Base-by-base conservation (phyloP, 1,140 invertebrate species). In the Rhopalosiphum padi region DNA sequence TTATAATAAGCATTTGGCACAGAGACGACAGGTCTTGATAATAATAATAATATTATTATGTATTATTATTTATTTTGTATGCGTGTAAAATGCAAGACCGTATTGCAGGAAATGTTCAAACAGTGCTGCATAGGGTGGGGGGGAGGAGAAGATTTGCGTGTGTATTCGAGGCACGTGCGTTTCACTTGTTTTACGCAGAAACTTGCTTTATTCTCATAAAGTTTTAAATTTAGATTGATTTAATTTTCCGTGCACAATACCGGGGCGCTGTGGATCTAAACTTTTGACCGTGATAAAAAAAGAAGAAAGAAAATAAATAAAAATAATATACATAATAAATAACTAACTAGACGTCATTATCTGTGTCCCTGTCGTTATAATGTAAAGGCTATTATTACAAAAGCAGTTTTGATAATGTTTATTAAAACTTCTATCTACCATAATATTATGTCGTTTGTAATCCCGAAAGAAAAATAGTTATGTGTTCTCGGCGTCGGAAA, bases 171-270 rank as follows among this genome's bases (percentile, higher is more conserved):
- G 91, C 91, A 92, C 91, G 91, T 92, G 77, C 91, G 77, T 53
- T 92, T 92, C 46, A 51, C 91, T 92, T 92, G 91, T 92, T 92
- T 92, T 92, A 92, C 91, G 68, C 46, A 43, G 41, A 92, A 41
- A 83, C 77, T 83, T 23, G 91, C 91, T 83, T 91, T 83, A 83
- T 83, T 43, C 43, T 82, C 51, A 51, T 51, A 35, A 92, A 92
- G 91, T 92, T 92, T 83, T 83, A 51, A 83, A 83, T 92, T 92
- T 53, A 83, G 91, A 92, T 92, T 92, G 46, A 83, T 83, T 92
- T 51, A 83, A 83, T 92, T 48, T 82, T 25, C 21, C 22, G 43
- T 25, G 21, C 25, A 37, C 68, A 68, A 48, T 48, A 25, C 4
- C 22, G 46, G 2, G 46, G 7, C 91, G 7, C 91, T 82, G 46